Base-by-base conservation (phyloP, 35 echinoderm and acorn worm species). In the Strongylocentrotus purpuratus region DNA sequence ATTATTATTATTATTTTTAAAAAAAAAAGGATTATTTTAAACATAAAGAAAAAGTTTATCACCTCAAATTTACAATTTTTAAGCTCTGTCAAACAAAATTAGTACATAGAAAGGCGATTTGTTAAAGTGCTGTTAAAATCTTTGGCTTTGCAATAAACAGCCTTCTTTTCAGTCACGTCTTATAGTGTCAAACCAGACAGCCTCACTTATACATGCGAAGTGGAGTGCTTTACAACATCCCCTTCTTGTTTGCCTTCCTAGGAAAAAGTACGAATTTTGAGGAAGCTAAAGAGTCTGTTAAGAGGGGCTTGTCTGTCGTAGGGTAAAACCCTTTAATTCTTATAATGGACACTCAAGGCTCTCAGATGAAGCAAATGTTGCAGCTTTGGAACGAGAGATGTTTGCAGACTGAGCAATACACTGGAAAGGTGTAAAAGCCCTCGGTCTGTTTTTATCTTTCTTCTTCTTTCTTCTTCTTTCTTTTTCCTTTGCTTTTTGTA, bases 261-360 rank as follows among this genome's bases (percentile, higher is more conserved):
- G 2, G 65, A 78, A 78, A 78, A 78, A 78, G 65, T 8, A 22
- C 25, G 65, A 78, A 78, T 78, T 22, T 78, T 4, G 50, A 14
- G 65, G 22, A 78, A 78, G 20, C 65, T 78, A 78, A 78, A 78
- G 65, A 78, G 28, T 28, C 65, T n/a, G 20, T 78, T 78, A 78
- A 78, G 22, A 78, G 65, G 20, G n/a, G 28, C 65, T 78, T 78
- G 65, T 78, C 65, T 78, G 50, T 55, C 50, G 50, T 12, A 11
- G 50, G 50, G 50, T 55, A 78, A 22, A n/a, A 28, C 18, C 7
- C 65, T 28, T 28, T 78, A 78, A 78, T 78, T 78, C 65, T 78
- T 78, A 78, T n/a, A 78, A 78, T 78, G 65, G 65, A n/a, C 65
- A 78, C 65, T n/a, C 65, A 78, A 78, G 65, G 65, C 65, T n/a